Percentiles rank a stretch among this genome's conserved stretches.
phyloP scores from a whole-genome alignment of 2,113 vertebrate genomes.

The Hemiscyllium ocellatum region DNA sequence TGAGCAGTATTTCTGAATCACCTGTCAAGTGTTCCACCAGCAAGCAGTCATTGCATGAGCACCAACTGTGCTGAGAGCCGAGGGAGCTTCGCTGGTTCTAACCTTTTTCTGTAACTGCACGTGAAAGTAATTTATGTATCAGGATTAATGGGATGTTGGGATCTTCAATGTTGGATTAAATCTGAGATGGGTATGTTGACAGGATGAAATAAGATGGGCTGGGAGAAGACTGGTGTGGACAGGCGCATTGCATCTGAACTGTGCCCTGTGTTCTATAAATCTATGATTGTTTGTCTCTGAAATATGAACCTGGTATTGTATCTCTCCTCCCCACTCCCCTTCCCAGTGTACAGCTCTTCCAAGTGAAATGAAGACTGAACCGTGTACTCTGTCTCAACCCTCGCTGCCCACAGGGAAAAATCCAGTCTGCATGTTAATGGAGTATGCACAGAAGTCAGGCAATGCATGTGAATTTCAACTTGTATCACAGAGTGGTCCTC shows the following conservation, averaged over 20 bases:
- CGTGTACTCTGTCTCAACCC: constrained; percentile 37
- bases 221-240: no score
- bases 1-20: background rate
- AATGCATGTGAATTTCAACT: constrained; percentile 78
- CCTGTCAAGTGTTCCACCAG: background rate
- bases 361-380: background rate
- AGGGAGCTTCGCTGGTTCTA: background rate
- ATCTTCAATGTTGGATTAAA: background rate
- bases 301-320: background rate
- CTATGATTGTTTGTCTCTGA: background rate
- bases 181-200: background rate
- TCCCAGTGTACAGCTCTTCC: background rate
- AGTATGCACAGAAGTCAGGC: constrained; percentile 83
- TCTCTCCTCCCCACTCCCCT: background rate
- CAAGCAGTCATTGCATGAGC: background rate
- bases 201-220: no score
- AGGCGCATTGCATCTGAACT: no score
- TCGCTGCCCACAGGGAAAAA: constrained; percentile 75
- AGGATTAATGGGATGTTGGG: background rate
- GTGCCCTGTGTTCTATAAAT: background rate
- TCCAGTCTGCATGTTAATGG: constrained; percentile 80
- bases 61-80: background rate
- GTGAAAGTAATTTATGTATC: no score
- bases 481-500: constrained; percentile 81
- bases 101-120: background rate